Evolutionary conservation across 30 jellyfish, hydroid and myxozoan genomes (phyloP).

Genomic region (Aurelia sp.): DNA sequence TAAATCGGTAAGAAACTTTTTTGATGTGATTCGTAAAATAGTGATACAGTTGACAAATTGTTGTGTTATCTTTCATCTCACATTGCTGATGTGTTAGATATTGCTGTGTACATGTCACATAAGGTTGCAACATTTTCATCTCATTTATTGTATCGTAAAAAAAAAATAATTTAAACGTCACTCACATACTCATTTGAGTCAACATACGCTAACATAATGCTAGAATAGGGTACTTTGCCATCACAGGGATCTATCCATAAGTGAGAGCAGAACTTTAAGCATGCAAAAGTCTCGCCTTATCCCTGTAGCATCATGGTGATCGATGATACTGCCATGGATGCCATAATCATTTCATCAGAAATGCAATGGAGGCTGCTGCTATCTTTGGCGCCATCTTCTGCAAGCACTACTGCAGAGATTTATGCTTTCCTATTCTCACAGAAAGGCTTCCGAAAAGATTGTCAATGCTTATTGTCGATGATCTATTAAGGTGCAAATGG

Average conservation of each 20-base stretch:
- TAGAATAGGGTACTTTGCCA: not conserved
- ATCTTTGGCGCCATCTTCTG: not conserved
- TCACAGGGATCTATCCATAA: not conserved
- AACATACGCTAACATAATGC: not conserved
- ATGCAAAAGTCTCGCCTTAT: not conserved
- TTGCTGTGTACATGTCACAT: not conserved
- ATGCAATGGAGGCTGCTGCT: too few species aligned
- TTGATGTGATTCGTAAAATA: too few species aligned
- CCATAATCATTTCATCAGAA: too few species aligned
- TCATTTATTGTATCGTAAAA: not conserved
- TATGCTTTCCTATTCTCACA: too few species aligned
- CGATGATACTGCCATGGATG: too few species aligned
- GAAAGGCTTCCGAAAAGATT: too few species aligned
- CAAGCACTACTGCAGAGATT: not conserved
- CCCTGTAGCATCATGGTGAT: not conserved
- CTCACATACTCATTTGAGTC: not conserved
- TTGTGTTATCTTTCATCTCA: too few species aligned
- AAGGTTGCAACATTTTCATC: not conserved
- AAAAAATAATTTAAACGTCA: not conserved
- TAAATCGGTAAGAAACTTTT: too few species aligned
- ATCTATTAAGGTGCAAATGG: too few species aligned
- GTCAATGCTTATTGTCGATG: too few species aligned
- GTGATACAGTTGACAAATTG: too few species aligned
- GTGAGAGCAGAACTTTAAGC: not conserved
- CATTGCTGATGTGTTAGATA: too few species aligned